Percentiles rank a stretch among this genome's conserved stretches.
phyloP scores from a whole-genome alignment of 2,113 vertebrate genomes.

The Micronycteris hirsuta region DNA sequence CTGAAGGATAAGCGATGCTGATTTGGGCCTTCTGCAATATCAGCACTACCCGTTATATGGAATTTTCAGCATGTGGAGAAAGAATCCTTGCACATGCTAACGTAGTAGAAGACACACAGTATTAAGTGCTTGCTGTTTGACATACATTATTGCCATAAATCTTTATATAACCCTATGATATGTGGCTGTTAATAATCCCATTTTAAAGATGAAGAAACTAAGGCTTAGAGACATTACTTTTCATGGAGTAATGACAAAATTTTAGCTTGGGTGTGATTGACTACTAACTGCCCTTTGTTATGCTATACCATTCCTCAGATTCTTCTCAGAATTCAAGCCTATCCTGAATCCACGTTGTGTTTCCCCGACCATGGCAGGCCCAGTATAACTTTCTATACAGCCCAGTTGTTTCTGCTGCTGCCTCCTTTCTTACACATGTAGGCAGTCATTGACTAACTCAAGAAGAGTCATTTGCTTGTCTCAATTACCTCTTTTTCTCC shows the following conservation, averaged over 20 bases:
- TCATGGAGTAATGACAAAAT: background rate
- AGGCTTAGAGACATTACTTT: slow-evolving; percentile 1
- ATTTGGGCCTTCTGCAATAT: background rate
- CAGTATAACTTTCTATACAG: background rate
- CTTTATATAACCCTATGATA: background rate
- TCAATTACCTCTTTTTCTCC: background rate
- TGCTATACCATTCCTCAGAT: background rate
- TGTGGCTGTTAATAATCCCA: background rate
- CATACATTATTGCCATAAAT: background rate
- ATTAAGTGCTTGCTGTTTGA: background rate
- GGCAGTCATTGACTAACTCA: background rate
- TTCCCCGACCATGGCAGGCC: background rate
- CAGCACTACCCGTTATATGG: background rate
- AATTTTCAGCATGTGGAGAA: background rate
- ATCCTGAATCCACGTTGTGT: background rate
- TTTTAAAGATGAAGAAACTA: background rate
- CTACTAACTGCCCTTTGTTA: background rate
- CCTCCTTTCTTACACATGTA: background rate
- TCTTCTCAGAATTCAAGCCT: background rate
- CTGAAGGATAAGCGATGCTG: background rate
- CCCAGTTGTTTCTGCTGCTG: background rate
- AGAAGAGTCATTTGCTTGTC: background rate
- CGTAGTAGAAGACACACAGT: background rate
- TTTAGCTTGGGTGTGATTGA: background rate
- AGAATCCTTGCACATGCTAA: background rate